These are phyloP conservation scores for Opisthograptis luteolata DNA, from an alignment of 2,888 invertebrate genomes.

Conservation along the genomic window DNA sequence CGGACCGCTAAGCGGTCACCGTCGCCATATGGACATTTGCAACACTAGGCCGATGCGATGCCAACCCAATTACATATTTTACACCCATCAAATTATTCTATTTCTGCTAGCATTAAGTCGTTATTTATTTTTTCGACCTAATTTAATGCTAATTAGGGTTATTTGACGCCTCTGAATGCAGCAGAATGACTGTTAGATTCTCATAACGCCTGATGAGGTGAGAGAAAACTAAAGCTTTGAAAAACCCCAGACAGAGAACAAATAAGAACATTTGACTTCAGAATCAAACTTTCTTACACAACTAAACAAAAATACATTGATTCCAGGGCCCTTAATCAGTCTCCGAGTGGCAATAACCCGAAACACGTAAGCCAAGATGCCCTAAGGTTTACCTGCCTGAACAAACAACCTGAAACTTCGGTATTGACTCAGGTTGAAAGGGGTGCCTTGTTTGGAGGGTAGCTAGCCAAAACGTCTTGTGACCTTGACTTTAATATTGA, in stretches of 20 bases:
- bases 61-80: too few species aligned
- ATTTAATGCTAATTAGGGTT: too few species aligned
- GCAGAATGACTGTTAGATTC: too few species aligned
- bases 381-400: constrained; percentile 27
- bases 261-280: background rate
- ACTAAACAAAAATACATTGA: constrained; percentile 3
- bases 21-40: too few species aligned
- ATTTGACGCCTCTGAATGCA: too few species aligned
- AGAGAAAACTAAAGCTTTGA: background rate
- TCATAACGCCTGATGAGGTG: too few species aligned
- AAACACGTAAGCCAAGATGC: constrained; percentile 23
- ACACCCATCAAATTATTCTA: too few species aligned
- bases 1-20: too few species aligned
- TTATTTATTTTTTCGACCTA: too few species aligned
- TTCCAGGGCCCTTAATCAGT: constrained; percentile 12
- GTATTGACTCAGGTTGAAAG: constrained; percentile 31
- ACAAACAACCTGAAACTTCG: constrained; percentile 35
- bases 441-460: constrained; percentile 14
- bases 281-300: background rate
- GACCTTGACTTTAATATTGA: constrained; percentile 34
- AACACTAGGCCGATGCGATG: too few species aligned
- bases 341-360: constrained; percentile 28
- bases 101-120: too few species aligned
- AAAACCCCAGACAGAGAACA: too few species aligned
- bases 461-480: constrained; percentile 18